Percentiles rank a stretch among this genome's conserved stretches.
Evolutionary conservation across 2,113 vertebrate species (phyloP).

Genomic region (Hyaena hyaena): DNA sequence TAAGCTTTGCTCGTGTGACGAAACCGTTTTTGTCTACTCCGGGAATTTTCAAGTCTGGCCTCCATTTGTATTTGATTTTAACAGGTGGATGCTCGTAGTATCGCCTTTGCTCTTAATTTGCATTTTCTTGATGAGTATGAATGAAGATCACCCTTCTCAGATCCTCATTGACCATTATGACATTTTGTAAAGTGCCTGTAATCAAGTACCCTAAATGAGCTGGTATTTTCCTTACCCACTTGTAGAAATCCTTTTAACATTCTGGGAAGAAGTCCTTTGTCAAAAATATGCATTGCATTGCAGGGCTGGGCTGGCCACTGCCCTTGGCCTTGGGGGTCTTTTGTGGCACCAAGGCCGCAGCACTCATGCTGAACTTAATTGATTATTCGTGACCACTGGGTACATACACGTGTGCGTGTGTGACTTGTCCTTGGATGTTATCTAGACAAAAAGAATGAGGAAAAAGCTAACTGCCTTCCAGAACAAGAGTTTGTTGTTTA

Average conservation of each 20-base stretch:
- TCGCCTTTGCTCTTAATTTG: neutral
- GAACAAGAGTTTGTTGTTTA: conserved; percentile 93
- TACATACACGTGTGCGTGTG: conserved; percentile 90
- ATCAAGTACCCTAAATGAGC: neutral
- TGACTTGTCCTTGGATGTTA: conserved; percentile 93
- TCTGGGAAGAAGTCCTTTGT: neutral
- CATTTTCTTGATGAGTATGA: neutral
- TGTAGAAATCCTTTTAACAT: neutral
- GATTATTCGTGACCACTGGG: conserved; percentile 90
- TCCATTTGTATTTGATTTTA: neutral
- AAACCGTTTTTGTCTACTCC: neutral
- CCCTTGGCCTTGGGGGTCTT: no score
- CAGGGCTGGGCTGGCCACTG: no score
- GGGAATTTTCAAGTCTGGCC: neutral
- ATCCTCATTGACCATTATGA: neutral
- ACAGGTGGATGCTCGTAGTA: neutral
- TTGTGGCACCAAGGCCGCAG: conserved; percentile 45
- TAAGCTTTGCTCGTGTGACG: neutral
- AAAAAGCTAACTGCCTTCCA: conserved; percentile 90
- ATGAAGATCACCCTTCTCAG: neutral
- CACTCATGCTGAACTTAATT: conserved; percentile 89
- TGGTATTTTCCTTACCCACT: neutral
- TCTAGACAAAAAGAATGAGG: conserved; percentile 90
- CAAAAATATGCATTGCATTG: neutral
- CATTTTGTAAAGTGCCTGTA: neutral